Evolutionary conservation across 2,888 invertebrate genomes (phyloP), one percentile per base, ranked within the genome.

Genomic region (Tiliacea aurago): DNA sequence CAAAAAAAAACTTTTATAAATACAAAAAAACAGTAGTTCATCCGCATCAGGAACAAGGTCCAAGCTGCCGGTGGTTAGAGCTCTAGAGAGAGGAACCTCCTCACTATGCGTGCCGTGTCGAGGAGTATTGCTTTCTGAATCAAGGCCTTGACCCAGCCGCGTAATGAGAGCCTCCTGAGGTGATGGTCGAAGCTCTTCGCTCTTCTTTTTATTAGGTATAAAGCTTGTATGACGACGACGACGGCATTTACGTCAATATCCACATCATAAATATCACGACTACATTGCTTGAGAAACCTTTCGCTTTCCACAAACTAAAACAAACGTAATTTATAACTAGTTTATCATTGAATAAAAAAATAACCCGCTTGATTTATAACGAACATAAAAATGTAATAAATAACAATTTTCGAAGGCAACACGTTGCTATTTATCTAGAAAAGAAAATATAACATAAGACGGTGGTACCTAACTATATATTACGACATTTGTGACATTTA

Each of bases 401-500:
- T 63, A 72, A 67, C 37, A 53, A 37, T 70, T 67, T 63, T 67
- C 11, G 43, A 77, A 55, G 43, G 37, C 61, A 51, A 56, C 56
- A 62, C 9, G 13, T 41, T 15, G 7, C 43, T 67, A 28, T 69
- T 74, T 69, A 78, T 74, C 33, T 66, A 63, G 37, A 56, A 58
- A 80, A 49, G 5, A 43, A 49, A 76, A 67, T n/a, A 72, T 15
- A 76, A 77, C 53, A 37, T 69, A 55, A 45, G 3, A n/a, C 28
- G 5, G 5, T 33, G 5, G 5, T 33, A 20, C 23, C 10, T 58
- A 33, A 11, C 59, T 68, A 55, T 64, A 83, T 67, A 78, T 73
- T 65, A 69, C 33, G 0, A 45, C 59, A 5, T 37, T 63, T 59
- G 41, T 69, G 81, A 76, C 84, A 81, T 81, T 81, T 83, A 67